These are phyloP conservation scores for Drosophila diplacantha DNA, from an alignment of 2,888 invertebrate genomes.

Conservation along the genomic window DNA sequence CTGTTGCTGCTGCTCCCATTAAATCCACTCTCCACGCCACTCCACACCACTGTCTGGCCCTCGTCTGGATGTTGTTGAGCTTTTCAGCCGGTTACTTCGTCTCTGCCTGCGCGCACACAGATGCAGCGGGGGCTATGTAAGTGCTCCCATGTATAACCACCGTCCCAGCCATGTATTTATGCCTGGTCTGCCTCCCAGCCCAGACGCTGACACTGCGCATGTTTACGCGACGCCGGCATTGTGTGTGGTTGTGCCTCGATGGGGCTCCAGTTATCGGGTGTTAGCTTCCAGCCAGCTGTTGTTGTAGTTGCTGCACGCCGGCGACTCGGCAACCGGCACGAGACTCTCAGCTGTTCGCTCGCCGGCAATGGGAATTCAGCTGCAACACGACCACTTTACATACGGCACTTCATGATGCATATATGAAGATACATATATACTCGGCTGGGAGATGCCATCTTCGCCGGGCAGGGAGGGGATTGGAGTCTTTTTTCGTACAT, in stretches of 20 bases:
- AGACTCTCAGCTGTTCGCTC: constrained; percentile 63
- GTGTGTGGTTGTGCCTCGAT: constrained; percentile 25
- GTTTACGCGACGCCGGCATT: constrained; percentile 43
- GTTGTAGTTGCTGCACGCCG: constrained; percentile 57
- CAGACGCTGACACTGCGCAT: constrained; percentile 51
- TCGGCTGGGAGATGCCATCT: constrained; percentile 17
- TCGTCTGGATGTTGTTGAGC: constrained; percentile 47
- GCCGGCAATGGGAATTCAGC: constrained; percentile 60
- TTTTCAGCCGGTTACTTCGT: constrained; percentile 28
- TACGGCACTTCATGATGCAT: constrained; percentile 21
- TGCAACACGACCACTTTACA: constrained; percentile 62
- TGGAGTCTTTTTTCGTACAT: constrained; percentile 12
- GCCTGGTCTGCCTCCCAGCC: constrained; percentile 13
- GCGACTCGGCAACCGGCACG: constrained; percentile 33
- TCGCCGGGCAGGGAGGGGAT: not conserved
- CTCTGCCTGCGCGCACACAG: constrained; percentile 3
- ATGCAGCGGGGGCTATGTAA: constrained; percentile 5
- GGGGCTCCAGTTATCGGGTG: constrained; percentile 26
- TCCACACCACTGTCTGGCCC: constrained; percentile 41
- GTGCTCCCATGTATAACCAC: constrained; percentile 12
- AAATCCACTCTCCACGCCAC: constrained; percentile 12
- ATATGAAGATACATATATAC: constrained; percentile 5
- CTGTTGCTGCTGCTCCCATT: constrained; percentile 7
- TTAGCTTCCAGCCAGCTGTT: constrained; percentile 56
- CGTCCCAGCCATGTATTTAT: constrained; percentile 5